These are phyloP conservation scores for Merops nubicus DNA, from an alignment of 2,113 vertebrate genomes.

Conservation along the genomic window DNA sequence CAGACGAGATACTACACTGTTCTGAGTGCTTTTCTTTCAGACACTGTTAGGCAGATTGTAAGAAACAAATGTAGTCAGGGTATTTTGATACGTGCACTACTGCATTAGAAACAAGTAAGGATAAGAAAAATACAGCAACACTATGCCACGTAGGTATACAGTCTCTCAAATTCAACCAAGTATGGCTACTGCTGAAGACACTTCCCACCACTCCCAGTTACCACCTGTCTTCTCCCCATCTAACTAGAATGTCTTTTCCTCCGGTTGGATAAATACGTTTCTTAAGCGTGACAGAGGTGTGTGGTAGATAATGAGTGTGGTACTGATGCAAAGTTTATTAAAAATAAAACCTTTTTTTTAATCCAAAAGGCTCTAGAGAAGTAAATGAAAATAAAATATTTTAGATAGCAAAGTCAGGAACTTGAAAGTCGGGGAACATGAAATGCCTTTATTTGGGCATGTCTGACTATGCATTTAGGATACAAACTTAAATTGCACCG, in stretches of 20 bases:
- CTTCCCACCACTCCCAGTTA: neutral
- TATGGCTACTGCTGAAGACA: neutral
- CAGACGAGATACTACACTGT: neutral
- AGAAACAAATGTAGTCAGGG: neutral
- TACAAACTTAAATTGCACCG: neutral
- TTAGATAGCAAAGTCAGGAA: neutral
- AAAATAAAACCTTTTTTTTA: neutral
- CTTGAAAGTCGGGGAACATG: neutral
- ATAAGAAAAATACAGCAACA: neutral
- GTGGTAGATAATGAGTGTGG: neutral
- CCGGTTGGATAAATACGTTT: neutral
- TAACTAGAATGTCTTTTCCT: neutral
- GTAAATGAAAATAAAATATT: slow-evolving; percentile 5
- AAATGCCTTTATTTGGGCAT: neutral
- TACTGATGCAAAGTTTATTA: neutral
- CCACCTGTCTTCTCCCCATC: neutral
- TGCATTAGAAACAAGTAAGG: neutral
- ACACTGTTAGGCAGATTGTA: neutral
- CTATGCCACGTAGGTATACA: neutral
- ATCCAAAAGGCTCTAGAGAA: neutral
- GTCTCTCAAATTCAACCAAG: neutral
- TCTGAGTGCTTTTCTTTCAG: neutral
- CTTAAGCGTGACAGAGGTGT: neutral
- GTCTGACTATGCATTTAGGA: neutral
- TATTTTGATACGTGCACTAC: fast-evolving